Evolutionary conservation across 1,140 invertebrate species (phyloP).

Genomic region (Macrobrachium nipponense): DNA sequence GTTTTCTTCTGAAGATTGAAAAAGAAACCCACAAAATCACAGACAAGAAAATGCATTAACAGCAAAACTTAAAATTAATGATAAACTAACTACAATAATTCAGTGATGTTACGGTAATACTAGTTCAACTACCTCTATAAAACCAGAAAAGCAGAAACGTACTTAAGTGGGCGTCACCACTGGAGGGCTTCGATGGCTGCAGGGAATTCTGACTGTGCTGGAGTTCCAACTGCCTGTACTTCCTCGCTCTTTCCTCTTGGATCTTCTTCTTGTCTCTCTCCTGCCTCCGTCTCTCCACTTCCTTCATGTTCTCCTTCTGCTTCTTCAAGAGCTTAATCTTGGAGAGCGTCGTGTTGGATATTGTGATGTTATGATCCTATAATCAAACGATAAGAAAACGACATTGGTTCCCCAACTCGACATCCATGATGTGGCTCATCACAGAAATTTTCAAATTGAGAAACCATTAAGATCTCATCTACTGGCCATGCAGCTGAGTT

Average conservation of each 20-base stretch:
- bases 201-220: conserved; percentile 54
- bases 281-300: conserved; percentile 67
- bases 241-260: conserved; percentile 66
- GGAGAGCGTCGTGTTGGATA: conserved; percentile 65
- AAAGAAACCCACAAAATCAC: too few relatives aligned
- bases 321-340: conserved; percentile 65
- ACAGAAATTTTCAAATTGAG: too few relatives aligned
- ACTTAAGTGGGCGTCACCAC: conserved; percentile 35
- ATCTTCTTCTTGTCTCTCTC: conserved; percentile 64
- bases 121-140: too few relatives aligned
- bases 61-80: too few relatives aligned
- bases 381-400: too few relatives aligned
- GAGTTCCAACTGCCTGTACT: conserved; percentile 65
- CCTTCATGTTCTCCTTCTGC: conserved; percentile 65
- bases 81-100: background rate
- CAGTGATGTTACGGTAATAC: too few relatives aligned
- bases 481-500: too few relatives aligned
- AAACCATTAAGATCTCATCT: too few relatives aligned
- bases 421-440: too few relatives aligned
- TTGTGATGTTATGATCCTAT: conserved; percentile 37
- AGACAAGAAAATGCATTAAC: too few relatives aligned
- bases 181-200: conserved; percentile 39
- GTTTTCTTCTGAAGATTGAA: too few relatives aligned
- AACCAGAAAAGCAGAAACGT: background rate
- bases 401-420: too few relatives aligned